Percentiles rank a stretch among this genome's conserved stretches.
These are phyloP conservation scores for Gephyroberyx darwinii DNA, from an alignment of 2,797 vertebrate genomes.

Conservation along the genomic window DNA sequence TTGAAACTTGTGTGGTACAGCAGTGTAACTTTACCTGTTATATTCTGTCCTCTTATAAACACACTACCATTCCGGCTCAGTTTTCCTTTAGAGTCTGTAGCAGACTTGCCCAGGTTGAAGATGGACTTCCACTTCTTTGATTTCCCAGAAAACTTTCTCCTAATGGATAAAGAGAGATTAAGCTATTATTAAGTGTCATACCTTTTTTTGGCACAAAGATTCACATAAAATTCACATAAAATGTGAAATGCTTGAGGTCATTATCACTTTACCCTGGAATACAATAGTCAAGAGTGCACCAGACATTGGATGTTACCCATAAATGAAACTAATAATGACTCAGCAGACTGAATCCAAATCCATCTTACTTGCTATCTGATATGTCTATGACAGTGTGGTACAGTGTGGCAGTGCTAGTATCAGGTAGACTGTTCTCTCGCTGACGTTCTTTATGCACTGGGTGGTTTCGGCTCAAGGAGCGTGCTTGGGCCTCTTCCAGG, in stretches of 20 bases:
- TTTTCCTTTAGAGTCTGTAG: slow-evolving; percentile 93
- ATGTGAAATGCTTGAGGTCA: not conserved
- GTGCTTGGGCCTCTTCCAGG: slow-evolving; percentile 95
- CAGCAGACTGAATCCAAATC: not conserved
- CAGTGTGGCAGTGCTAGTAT: slow-evolving; percentile 87
- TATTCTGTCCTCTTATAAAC: slow-evolving; percentile 91
- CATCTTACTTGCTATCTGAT: slow-evolving; percentile 90
- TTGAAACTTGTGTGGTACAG: not conserved
- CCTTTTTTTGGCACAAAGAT: not conserved
- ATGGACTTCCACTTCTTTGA: slow-evolving; percentile 99
- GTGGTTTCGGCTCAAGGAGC: slow-evolving; percentile 89
- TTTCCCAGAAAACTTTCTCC: slow-evolving; percentile 96
- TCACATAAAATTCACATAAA: not conserved
- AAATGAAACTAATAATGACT: not conserved
- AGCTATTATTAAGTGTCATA: not conserved
- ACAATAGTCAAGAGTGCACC: not conserved
- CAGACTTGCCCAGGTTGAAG: slow-evolving; percentile 94
- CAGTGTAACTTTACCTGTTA: slow-evolving; percentile 83
- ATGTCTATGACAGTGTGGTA: slow-evolving; percentile 96
- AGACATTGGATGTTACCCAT: not conserved
- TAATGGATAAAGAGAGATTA: slow-evolving; percentile 59
- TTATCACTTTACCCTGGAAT: not conserved
- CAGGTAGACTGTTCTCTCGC: slow-evolving; percentile 92
- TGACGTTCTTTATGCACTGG: slow-evolving; percentile 89
- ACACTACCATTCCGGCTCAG: slow-evolving; percentile 97